Percentiles rank a stretch among this genome's conserved stretches.
These are phyloP conservation scores for Altica lythri DNA, from an alignment of 2,888 invertebrate species.

Conservation along the genomic window DNA sequence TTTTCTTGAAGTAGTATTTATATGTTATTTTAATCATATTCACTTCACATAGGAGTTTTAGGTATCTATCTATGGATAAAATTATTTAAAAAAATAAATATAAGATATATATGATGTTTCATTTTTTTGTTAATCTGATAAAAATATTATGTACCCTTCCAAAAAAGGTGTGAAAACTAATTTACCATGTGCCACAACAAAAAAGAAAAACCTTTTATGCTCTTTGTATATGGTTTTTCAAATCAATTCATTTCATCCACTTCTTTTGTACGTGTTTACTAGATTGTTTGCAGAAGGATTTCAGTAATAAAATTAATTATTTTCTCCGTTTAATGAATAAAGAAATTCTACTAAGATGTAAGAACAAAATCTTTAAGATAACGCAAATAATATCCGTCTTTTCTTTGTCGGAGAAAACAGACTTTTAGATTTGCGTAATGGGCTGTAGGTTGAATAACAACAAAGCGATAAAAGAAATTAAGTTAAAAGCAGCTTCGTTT, in stretches of 20 bases:
- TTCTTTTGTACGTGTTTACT: background rate
- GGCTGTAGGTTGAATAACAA: background rate
- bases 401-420: background rate
- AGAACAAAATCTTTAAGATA: background rate
- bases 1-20: too few species aligned
- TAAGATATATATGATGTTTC: too few species aligned
- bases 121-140: too few species aligned
- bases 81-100: too few species aligned
- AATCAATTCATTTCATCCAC: background rate
- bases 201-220: too few species aligned
- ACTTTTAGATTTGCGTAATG: slow-evolving; percentile 2
- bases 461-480: background rate
- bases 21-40: too few species aligned
- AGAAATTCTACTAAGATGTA: slow-evolving; percentile 3
- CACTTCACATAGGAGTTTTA: too few species aligned
- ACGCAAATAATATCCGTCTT: background rate
- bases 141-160: too few species aligned
- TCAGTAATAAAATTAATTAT: background rate
- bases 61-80: too few species aligned
- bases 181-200: too few species aligned
- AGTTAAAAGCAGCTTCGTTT: background rate
- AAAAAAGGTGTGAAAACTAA: too few species aligned
- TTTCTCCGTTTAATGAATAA: slow-evolving; percentile 5
- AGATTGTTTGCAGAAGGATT: background rate
- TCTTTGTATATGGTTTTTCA: background rate